These are phyloP conservation scores for Diploscapter pachys DNA, from an alignment of 1,140 invertebrate species.

Conservation along the genomic window DNA sequence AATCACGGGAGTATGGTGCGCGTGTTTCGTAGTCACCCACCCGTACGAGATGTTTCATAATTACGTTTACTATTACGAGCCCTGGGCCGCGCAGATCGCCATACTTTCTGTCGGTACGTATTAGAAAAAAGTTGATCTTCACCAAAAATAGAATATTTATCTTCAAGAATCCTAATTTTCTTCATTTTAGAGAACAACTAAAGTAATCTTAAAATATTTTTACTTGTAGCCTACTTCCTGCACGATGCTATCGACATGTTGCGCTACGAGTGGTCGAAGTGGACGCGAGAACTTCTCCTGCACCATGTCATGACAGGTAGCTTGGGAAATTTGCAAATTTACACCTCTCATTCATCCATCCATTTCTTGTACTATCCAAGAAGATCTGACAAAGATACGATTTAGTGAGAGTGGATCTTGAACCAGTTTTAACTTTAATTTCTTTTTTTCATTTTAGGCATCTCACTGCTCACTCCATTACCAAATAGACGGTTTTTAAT, in stretches of 20 bases:
- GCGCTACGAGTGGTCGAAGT: constrained; percentile 45
- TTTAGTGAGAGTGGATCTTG: too few relatives aligned
- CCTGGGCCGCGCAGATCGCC: constrained; percentile 30
- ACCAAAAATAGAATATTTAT: background rate
- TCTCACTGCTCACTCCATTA: constrained; percentile 35
- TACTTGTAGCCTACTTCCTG: constrained; percentile 45
- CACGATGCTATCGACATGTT: constrained; percentile 50
- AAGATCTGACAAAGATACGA: too few relatives aligned
- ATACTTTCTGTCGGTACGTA: constrained; percentile 39
- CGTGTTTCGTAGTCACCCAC: constrained; percentile 37
- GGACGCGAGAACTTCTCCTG: constrained; percentile 43
- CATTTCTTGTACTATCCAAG: too few relatives aligned
- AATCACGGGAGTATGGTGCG: constrained; percentile 35
- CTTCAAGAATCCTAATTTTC: too few relatives aligned
- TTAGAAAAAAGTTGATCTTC: constrained; percentile 15
- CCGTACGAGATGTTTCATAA: constrained; percentile 41
- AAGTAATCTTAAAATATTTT: too few relatives aligned
- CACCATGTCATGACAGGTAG: constrained; percentile 39
- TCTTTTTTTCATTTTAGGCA: background rate
- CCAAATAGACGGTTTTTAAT: constrained; percentile 33
- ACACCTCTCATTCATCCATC: too few relatives aligned
- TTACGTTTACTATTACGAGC: constrained; percentile 34
- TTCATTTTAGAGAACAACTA: too few relatives aligned
- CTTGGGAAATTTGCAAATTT: too few relatives aligned
- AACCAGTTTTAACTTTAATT: too few relatives aligned